These are phyloP conservation scores for Stercorarius parasiticus DNA, from an alignment of 2,113 vertebrate species.

Conservation along the genomic window DNA sequence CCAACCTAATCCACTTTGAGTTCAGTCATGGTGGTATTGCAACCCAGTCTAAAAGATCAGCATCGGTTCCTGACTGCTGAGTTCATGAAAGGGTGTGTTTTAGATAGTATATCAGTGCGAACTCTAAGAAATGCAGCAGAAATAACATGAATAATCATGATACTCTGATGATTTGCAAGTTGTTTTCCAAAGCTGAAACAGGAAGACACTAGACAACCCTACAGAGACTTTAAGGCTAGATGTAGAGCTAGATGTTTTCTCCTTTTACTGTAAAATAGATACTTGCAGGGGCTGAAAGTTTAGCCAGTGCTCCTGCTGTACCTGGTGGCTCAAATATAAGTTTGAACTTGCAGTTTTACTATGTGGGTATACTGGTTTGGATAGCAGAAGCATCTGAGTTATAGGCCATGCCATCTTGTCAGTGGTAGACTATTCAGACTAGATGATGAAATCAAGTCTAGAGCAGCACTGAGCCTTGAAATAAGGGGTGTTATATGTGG, in stretches of 20 bases:
- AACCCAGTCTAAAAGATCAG: background rate
- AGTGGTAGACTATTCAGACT: background rate
- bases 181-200: background rate
- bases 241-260: background rate
- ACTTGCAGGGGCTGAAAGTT: background rate
- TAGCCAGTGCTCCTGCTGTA: background rate
- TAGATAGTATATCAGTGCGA: background rate
- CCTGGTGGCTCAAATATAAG: background rate
- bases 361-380: background rate
- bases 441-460: background rate
- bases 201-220: background rate
- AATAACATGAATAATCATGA: background rate
- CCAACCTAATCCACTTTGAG: background rate
- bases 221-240: background rate
- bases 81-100: background rate
- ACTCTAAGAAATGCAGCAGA: background rate
- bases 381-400: background rate
- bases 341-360: background rate
- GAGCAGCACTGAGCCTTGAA: background rate
- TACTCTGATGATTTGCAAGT: background rate
- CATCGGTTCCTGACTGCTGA: background rate
- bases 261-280: background rate
- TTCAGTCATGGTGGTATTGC: background rate
- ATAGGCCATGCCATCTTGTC: background rate
- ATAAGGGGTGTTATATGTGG: background rate